Conservation (phyloP, 2,113 vertebrate genomes). For the Steatornis caripensis region DNA sequence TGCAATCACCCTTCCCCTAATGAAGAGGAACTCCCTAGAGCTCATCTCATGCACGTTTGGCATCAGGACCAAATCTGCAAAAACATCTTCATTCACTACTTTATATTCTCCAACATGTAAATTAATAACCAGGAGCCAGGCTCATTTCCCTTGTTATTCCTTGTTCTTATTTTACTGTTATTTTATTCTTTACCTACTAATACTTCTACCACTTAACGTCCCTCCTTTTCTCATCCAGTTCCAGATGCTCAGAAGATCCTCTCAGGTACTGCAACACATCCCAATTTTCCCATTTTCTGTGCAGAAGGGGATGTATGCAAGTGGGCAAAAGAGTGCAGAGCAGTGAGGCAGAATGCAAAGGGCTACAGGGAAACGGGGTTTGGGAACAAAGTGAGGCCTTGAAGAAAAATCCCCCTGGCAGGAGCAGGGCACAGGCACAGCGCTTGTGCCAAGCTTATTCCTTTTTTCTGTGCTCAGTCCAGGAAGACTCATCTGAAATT, state of each 20-base stretch:
- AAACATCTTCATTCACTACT: neutral
- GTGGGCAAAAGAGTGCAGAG: rapidly evolving
- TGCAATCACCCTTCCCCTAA: neutral
- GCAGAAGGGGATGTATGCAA: neutral
- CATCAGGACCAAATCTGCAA: neutral
- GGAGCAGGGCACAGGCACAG: neutral
- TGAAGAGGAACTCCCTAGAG: neutral
- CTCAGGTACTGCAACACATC: too few relatives aligned
- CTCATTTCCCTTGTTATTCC: neutral
- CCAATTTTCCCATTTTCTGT: neutral
- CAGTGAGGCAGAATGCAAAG: neutral
- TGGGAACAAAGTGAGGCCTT: neutral
- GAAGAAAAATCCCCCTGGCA: neutral
- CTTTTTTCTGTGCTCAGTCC: neutral
- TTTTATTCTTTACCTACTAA: neutral
- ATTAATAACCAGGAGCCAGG: neutral
- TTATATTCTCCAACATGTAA: neutral
- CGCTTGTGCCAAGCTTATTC: neutral
- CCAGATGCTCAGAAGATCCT: neutral
- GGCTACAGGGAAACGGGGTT: neutral
- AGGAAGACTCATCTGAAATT: neutral
- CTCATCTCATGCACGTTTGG: neutral
- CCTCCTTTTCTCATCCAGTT: neutral
- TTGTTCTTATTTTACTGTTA: neutral
- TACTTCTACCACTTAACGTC: neutral